Conservation (phyloP, 2,888 invertebrate species). For the Dolichopus griseipennis region DNA sequence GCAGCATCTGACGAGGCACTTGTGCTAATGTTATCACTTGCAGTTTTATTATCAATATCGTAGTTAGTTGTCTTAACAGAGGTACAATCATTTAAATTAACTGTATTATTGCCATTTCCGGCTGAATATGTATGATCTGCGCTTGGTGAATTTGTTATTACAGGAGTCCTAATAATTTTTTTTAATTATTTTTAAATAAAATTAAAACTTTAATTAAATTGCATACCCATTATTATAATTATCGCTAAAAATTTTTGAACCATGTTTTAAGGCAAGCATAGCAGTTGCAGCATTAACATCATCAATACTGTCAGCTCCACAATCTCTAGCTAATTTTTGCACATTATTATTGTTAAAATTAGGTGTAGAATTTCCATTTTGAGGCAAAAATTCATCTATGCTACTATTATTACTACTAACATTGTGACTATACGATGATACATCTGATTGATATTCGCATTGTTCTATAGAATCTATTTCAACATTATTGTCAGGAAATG, state of each 20-base stretch:
- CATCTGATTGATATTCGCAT: slow-evolving; percentile 13
- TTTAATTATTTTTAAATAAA: no score
- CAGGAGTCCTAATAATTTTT: slow-evolving; percentile 37
- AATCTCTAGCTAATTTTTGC: slow-evolving; percentile 38
- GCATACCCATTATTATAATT: slow-evolving; percentile 40
- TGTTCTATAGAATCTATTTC: not conserved
- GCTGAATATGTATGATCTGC: slow-evolving; percentile 91
- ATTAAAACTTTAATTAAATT: no score
- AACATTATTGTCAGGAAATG: not conserved
- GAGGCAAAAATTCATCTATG: not conserved
- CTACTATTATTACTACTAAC: not conserved
- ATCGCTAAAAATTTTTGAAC: slow-evolving; percentile 54
- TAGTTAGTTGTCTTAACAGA: slow-evolving; percentile 19
- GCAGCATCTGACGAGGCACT: slow-evolving; percentile 49
- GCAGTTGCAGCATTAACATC: slow-evolving; percentile 79
- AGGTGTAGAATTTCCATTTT: not conserved
- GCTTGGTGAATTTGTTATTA: slow-evolving; percentile 80
- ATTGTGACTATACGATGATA: not conserved
- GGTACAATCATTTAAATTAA: slow-evolving; percentile 12
- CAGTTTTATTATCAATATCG: slow-evolving; percentile 29
- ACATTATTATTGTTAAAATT: slow-evolving; percentile 28
- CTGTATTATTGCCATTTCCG: slow-evolving; percentile 36
- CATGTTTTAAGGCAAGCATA: slow-evolving; percentile 81
- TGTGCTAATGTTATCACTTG: slow-evolving; percentile 35
- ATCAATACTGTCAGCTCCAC: slow-evolving; percentile 53